These are phyloP conservation scores for Anaspis maculata DNA, from an alignment of 2,888 invertebrate genomes.

Conservation along the genomic window DNA sequence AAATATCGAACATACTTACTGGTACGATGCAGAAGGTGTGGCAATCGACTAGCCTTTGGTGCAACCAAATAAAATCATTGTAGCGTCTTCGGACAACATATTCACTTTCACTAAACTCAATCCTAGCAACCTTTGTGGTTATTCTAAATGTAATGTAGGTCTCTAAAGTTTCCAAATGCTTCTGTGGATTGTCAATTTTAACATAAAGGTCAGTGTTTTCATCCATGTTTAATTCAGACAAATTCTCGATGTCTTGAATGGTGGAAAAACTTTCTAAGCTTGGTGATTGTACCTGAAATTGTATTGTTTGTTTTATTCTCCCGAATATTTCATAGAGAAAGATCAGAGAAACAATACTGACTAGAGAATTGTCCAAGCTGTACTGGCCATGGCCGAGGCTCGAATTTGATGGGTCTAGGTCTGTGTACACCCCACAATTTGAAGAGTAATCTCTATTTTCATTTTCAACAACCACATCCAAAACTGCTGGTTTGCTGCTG, in stretches of 20 bases:
- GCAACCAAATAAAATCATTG: conserved; percentile 64
- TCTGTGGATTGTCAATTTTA: conserved; percentile 64
- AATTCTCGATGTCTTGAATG: conserved; percentile 48
- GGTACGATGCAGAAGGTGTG: conserved; percentile 61
- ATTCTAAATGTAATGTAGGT: conserved; percentile 63
- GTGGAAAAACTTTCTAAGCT: conserved; percentile 54
- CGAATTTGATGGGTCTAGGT: too few species aligned
- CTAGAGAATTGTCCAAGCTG: too few species aligned
- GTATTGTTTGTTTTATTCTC: too few species aligned
- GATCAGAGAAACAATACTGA: too few species aligned
- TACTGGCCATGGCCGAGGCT: too few species aligned
- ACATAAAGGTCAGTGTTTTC: conserved; percentile 53
- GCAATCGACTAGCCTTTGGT: conserved; percentile 54
- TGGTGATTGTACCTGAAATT: conserved; percentile 40
- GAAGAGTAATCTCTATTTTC: too few species aligned
- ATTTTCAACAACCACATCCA: too few species aligned
- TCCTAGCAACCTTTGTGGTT: conserved; percentile 57
- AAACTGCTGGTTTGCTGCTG: too few species aligned
- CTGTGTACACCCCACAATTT: too few species aligned
- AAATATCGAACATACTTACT: conserved; percentile 41
- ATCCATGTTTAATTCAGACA: conserved; percentile 48
- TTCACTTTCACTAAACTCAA: conserved; percentile 55
- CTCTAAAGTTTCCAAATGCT: conserved; percentile 61
- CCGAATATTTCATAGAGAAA: too few species aligned
- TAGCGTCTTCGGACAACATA: conserved; percentile 59